Evolutionary conservation across 2,797 vertebrate species (phyloP).

Genomic region (Phrynocephalus vlangalii): DNA sequence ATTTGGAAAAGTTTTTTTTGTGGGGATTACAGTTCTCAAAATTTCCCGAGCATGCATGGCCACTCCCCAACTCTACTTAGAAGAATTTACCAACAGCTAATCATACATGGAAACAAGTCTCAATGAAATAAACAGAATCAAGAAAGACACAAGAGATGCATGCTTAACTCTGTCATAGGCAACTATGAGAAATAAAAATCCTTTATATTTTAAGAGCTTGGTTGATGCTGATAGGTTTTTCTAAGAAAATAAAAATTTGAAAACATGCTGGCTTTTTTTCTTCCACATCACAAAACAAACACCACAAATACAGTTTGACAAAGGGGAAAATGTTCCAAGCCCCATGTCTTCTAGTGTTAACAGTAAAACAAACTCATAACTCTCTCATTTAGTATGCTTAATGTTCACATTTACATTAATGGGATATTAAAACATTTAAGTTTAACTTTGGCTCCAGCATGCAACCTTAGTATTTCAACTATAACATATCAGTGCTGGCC

Average conservation of each 20-base stretch:
- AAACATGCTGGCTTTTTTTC: not conserved
- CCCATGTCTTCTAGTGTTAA: not conserved
- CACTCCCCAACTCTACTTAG: not conserved
- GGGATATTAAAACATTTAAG: not conserved
- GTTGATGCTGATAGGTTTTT: not conserved
- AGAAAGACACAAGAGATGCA: not conserved
- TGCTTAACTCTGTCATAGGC: not conserved
- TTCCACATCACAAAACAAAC: not conserved
- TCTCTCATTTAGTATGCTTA: not conserved
- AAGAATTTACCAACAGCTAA: not conserved
- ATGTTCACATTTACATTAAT: constrained; percentile 10
- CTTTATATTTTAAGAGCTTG: constrained; percentile 37
- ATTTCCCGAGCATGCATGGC: not conserved
- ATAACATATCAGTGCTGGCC: not conserved
- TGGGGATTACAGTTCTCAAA: no score
- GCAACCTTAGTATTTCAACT: not conserved
- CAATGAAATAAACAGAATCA: not conserved
- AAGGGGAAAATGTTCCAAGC: not conserved
- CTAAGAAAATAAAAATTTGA: constrained; percentile 27
- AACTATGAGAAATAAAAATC: not conserved
- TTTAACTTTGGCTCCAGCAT: not conserved
- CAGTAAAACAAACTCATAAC: not conserved
- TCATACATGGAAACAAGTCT: not conserved
- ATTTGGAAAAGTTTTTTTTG: no score
- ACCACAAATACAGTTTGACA: not conserved